A percentile compares a stretch with the other conserved stretches of the same genome.
Evolutionary conservation across 2,888 invertebrate species (phyloP).

Genomic region (Lepidochitona cinerea): DNA sequence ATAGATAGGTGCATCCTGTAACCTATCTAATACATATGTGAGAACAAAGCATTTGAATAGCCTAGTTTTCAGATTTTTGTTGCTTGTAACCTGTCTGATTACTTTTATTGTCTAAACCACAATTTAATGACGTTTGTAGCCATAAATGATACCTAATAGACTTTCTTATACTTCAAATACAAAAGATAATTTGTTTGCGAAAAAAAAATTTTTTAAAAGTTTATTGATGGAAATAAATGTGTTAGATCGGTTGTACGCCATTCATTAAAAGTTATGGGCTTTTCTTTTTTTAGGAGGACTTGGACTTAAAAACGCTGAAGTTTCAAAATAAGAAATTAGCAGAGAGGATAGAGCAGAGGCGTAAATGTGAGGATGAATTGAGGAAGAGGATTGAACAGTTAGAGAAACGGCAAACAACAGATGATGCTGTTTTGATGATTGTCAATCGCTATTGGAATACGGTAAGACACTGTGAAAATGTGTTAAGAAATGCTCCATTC

Average conservation of each 20-base stretch:
- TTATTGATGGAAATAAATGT: background rate
- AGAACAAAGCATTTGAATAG: no score
- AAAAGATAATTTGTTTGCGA: background rate
- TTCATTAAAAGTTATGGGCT: no score
- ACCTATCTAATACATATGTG: no score
- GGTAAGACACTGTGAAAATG: no score
- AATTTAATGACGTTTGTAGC: no score
- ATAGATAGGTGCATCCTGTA: no score
- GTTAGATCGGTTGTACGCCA: background rate
- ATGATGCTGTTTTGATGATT: slow-evolving; percentile 97
- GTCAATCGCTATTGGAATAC: slow-evolving; percentile 83
- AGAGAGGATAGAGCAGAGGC: slow-evolving; percentile 70
- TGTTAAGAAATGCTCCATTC: no score
- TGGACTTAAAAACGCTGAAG: slow-evolving; percentile 96
- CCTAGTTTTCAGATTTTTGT: no score
- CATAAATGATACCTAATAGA: no score
- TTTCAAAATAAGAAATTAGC: slow-evolving; percentile 98
- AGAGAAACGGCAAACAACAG: slow-evolving; percentile 90
- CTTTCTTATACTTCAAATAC: background rate
- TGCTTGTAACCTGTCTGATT: no score
- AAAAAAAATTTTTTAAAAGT: background rate
- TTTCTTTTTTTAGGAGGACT: slow-evolving; percentile 93
- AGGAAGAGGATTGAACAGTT: slow-evolving; percentile 76
- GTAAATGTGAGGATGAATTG: slow-evolving; percentile 66
- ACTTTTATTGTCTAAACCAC: no score